phyloP scores from a whole-genome alignment of 2,888 invertebrate genomes.

The Caenorhabditis sp. region DNA sequence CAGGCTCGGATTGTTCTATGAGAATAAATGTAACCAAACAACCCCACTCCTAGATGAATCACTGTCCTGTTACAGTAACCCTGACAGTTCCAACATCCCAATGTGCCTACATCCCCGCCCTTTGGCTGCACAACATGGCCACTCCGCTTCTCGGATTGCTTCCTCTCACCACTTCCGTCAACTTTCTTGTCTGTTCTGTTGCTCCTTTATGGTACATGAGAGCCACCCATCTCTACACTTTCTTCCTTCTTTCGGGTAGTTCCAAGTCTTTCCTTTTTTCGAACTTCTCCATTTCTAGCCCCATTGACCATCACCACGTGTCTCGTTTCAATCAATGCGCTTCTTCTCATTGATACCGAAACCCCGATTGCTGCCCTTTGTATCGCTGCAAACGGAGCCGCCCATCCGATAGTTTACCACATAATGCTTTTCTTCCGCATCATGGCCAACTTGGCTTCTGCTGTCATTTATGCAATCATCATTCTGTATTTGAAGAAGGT shows the following conservation, averaged over 20 bases:
- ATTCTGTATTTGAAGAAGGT: constrained; percentile 61
- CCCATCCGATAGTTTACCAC: constrained; percentile 65
- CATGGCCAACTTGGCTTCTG: constrained; percentile 62
- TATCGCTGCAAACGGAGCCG: constrained; percentile 69
- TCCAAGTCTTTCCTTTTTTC: not conserved
- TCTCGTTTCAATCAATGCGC: constrained; percentile 50
- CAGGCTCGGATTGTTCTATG: constrained; percentile 52
- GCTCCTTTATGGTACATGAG: constrained; percentile 66
- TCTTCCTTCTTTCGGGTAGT: constrained; percentile 46
- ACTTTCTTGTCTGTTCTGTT: constrained; percentile 66
- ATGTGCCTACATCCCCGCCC: constrained; percentile 65
- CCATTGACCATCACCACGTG: constrained; percentile 32
- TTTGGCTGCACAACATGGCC: constrained; percentile 66
- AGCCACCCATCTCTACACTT: constrained; percentile 57
- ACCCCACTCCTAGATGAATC: no score
- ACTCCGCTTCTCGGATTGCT: constrained; percentile 65
- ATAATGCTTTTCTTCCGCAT: constrained; percentile 65
- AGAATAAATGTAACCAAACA: constrained; percentile 55
- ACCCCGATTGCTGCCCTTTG: constrained; percentile 50
- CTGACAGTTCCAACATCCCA: constrained; percentile 45
- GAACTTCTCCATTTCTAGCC: constrained; percentile 26
- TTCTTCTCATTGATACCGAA: constrained; percentile 37
- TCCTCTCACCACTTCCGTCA: constrained; percentile 66
- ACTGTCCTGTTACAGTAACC: constrained; percentile 63
- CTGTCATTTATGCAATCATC: constrained; percentile 61